Percentiles rank a stretch among this genome's conserved stretches.
Conservation (phyloP, 2,113 vertebrate species). For the Muscicapa adusta region DNA sequence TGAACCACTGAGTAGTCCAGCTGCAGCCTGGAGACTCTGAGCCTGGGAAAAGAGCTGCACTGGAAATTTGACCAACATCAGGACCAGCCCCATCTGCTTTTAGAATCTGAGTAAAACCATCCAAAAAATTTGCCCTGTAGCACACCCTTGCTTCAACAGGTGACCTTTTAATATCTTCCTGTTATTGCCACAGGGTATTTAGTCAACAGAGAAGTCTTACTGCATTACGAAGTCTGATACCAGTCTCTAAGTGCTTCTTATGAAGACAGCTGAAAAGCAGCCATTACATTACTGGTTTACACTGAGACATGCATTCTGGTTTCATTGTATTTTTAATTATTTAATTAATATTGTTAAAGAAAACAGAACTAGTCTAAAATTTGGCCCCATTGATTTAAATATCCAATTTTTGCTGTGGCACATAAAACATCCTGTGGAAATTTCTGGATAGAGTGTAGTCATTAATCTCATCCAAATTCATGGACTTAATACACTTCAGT, state of each 20-base stretch:
- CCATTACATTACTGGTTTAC: slow-evolving; percentile 48
- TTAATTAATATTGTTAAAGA: background rate
- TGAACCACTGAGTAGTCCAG: background rate
- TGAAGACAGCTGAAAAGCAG: slow-evolving; percentile 41
- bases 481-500: background rate
- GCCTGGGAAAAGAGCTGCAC: background rate
- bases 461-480: background rate
- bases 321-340: slow-evolving; percentile 29
- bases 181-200: background rate
- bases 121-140: background rate
- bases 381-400: background rate
- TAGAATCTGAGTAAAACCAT: background rate
- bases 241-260: background rate
- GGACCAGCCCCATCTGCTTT: background rate
- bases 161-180: background rate
- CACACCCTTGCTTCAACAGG: background rate
- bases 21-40: background rate
- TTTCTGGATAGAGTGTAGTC: background rate
- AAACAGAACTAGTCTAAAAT: background rate
- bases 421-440: background rate
- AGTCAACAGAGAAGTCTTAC: slow-evolving; percentile 34
- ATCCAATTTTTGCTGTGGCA: background rate
- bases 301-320: slow-evolving; percentile 14
- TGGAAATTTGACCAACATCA: background rate
- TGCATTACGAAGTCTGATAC: slow-evolving; percentile 50